Percentiles rank a stretch among this genome's conserved stretches.
These are phyloP conservation scores for Anser cygnoides DNA, from an alignment of 2,113 vertebrate species.

Conservation along the genomic window DNA sequence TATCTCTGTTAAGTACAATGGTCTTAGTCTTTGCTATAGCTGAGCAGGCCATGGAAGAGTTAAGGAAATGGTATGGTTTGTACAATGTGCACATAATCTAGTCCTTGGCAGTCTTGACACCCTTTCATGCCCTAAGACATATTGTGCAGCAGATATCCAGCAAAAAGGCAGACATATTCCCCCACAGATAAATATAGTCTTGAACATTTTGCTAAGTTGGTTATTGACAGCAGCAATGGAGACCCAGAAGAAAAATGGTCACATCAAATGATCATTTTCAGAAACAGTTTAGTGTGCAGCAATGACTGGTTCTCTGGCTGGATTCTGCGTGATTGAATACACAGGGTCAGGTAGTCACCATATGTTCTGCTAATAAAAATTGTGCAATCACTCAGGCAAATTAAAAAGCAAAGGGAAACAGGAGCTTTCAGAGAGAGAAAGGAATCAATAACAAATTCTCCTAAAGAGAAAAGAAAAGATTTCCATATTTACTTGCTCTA, in stretches of 20 bases:
- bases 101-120: neutral
- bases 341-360: neutral
- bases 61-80: neutral
- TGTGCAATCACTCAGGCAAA: neutral
- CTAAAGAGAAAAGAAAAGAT: neutral
- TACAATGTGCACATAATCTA: neutral
- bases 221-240: neutral
- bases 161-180: neutral
- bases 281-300: neutral
- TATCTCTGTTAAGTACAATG: neutral
- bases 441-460: neutral
- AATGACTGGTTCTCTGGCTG: neutral
- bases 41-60: neutral
- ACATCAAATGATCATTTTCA: neutral
- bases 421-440: neutral
- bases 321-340: neutral
- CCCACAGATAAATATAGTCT: neutral
- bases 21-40: neutral
- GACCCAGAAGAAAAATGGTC: neutral
- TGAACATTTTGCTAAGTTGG: conserved; percentile 20
- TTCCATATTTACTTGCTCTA: neutral
- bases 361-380: conserved; percentile 3
- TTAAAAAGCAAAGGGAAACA: neutral
- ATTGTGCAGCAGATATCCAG: neutral
- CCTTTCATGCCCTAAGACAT: neutral